A percentile compares a stretch with the other conserved stretches of the same genome.
These are phyloP conservation scores for Crenichthys baileyi DNA, from an alignment of 2,797 vertebrate species.

Conservation along the genomic window DNA sequence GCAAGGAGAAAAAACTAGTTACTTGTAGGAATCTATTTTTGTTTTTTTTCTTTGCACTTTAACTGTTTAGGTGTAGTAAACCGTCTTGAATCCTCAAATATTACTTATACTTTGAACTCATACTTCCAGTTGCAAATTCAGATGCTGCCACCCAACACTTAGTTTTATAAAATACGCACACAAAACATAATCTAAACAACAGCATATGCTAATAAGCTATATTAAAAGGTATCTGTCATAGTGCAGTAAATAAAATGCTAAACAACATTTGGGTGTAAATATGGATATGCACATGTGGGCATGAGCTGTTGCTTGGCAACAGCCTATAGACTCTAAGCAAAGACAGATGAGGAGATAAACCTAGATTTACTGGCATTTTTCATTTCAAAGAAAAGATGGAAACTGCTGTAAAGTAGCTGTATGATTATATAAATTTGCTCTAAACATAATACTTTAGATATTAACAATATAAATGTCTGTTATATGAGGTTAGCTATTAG, in stretches of 20 bases:
- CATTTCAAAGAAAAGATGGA: background rate
- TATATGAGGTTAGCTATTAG: background rate
- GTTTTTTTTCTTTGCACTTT: slow-evolving; percentile 34
- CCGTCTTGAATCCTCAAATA: background rate
- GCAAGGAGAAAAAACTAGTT: slow-evolving; percentile 14
- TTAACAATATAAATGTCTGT: background rate
- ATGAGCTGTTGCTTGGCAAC: slow-evolving; percentile 54
- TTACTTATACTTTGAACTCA: background rate
- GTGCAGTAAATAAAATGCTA: slow-evolving; percentile 2
- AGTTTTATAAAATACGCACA: background rate
- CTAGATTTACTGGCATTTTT: background rate
- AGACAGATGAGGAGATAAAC: slow-evolving; percentile 23
- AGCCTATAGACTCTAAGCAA: slow-evolving; percentile 8
- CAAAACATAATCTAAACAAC: background rate
- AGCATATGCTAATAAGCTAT: background rate
- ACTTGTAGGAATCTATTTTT: background rate
- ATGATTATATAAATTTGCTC: background rate
- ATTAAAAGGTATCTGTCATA: background rate
- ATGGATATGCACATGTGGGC: slow-evolving; percentile 28
- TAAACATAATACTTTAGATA: background rate
- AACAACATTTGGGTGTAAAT: slow-evolving; percentile 27
- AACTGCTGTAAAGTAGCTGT: background rate
- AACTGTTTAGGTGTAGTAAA: background rate
- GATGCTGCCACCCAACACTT: background rate
- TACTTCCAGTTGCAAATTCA: background rate